Evolutionary conservation across 2,113 vertebrate species (phyloP).

Genomic region (Bos javanicus): DNA sequence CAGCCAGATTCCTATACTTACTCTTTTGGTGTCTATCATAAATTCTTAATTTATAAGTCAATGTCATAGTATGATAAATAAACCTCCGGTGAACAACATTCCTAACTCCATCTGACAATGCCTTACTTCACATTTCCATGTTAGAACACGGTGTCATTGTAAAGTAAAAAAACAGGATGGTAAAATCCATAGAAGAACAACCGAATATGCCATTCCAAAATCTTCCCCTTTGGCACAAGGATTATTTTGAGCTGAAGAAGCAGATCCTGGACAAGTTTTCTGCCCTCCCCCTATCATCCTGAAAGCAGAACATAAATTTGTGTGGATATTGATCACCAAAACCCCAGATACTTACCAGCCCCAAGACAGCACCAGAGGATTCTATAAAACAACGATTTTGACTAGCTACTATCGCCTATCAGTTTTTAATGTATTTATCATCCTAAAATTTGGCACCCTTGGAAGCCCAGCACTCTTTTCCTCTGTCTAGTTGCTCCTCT

Average conservation of each 20-base stretch:
- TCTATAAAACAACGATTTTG: background rate
- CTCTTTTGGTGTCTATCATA: background rate
- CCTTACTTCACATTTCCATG: background rate
- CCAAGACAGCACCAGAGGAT: background rate
- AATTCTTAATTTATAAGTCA: background rate
- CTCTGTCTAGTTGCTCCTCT: background rate
- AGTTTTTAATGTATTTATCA: background rate
- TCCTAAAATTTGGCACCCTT: background rate
- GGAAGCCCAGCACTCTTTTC: background rate
- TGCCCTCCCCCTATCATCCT: background rate
- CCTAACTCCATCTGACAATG: background rate
- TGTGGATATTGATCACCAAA: background rate
- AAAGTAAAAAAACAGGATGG: background rate
- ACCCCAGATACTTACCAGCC: background rate
- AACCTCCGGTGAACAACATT: background rate
- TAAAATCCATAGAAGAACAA: background rate
- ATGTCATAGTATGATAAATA: background rate
- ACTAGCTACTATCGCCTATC: background rate
- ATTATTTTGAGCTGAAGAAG: background rate
- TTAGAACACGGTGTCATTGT: background rate
- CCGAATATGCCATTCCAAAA: background rate
- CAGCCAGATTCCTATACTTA: background rate
- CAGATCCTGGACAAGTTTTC: background rate
- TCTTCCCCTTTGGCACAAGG: background rate
- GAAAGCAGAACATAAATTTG: background rate